Conservation (phyloP, 2,113 vertebrate species). For the Macheiramphus alcinus region DNA sequence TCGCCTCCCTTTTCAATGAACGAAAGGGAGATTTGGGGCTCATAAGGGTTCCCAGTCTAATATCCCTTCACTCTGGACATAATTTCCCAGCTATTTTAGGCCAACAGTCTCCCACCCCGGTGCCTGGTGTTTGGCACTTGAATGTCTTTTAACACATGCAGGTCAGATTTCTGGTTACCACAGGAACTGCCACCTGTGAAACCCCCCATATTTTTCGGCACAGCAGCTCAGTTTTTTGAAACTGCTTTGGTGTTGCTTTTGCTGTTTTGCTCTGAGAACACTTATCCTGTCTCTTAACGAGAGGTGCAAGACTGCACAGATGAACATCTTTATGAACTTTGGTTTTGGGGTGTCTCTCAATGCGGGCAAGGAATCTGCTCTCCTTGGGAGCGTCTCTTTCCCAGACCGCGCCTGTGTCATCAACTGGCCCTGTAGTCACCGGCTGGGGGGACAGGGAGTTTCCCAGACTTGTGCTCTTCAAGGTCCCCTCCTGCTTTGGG, state of each 20-base stretch:
- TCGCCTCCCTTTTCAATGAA: neutral
- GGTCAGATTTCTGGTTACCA: neutral
- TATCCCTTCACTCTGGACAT: neutral
- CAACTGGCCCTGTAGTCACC: neutral
- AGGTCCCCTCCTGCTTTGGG: neutral
- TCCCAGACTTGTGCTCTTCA: neutral
- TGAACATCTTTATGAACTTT: neutral
- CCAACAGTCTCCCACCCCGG: neutral
- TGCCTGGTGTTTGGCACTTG: neutral
- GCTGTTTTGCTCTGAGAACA: neutral
- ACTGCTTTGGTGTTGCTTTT: neutral
- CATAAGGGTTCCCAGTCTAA: neutral
- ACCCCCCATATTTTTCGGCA: neutral
- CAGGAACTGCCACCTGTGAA: neutral
- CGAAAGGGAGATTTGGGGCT: neutral
- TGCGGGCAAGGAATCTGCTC: neutral
- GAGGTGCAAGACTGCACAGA: neutral
- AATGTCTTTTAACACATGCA: neutral
- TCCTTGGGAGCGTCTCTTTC: neutral
- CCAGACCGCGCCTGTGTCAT: neutral
- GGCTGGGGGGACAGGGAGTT: neutral
- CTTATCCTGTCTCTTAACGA: neutral
- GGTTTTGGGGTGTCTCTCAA: neutral
- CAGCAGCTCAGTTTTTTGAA: neutral
- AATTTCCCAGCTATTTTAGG: neutral